phyloP scores from a whole-genome alignment of 1,140 invertebrate species.

The Globodera ellingtonae region DNA sequence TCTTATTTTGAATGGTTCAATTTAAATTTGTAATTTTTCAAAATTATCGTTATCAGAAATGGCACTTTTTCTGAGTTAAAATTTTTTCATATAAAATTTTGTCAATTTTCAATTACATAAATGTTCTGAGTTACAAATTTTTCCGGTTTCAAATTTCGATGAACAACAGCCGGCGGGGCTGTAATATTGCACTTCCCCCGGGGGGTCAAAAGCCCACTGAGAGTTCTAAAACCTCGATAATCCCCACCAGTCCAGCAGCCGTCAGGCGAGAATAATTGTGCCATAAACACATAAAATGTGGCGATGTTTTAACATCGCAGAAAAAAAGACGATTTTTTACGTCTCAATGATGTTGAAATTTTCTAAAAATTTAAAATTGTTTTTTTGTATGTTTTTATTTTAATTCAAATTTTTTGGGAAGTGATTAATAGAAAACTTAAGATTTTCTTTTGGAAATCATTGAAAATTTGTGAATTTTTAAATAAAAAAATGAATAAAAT shows the following conservation, averaged over 20 bases:
- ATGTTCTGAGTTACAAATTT: not conserved
- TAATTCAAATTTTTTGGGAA: too few relatives aligned
- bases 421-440: too few relatives aligned
- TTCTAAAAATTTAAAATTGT: too few relatives aligned
- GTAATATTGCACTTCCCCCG: not conserved
- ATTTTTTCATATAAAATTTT: not conserved
- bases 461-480: too few relatives aligned
- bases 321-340: too few relatives aligned
- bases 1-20: not conserved
- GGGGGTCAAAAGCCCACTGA: not conserved
- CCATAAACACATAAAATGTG: not conserved
- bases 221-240: not conserved
- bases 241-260: not conserved
- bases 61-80: not conserved
- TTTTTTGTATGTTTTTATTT: too few relatives aligned
- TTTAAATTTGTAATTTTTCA: not conserved
- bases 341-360: too few relatives aligned
- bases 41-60: too few relatives aligned
- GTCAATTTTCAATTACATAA: too few relatives aligned
- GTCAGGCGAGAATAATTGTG: not conserved
- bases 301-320: not conserved
- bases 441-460: too few relatives aligned
- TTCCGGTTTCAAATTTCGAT: not conserved
- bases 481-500: too few relatives aligned
- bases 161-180: not conserved